phyloP scores from a whole-genome alignment of 1,140 invertebrate genomes.

The Cydia pomonella region DNA sequence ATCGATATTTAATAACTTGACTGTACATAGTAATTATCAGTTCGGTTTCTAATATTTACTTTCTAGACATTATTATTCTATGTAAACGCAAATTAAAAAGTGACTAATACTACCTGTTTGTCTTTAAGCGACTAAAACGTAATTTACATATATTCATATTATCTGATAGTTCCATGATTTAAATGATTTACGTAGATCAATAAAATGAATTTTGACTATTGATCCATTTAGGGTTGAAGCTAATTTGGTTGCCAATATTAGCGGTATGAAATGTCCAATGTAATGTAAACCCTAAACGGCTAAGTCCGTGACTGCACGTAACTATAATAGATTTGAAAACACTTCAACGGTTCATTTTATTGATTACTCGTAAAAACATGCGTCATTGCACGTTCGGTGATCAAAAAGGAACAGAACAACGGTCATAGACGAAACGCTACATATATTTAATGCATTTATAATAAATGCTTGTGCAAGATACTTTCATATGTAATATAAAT shows the following conservation, averaged over 20 bases:
- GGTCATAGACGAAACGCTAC: conserved; percentile 24
- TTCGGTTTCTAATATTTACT: no score
- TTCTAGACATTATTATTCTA: conserved; percentile 6
- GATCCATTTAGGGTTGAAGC: no score
- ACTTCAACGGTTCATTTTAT: not conserved
- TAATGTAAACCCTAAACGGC: no score
- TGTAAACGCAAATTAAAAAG: not conserved
- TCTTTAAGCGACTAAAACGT: conserved; percentile 7
- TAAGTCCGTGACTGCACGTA: not conserved
- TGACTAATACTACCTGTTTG: conserved; percentile 7
- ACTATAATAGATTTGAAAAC: not conserved
- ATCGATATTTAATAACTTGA: no score
- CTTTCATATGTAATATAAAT: conserved; percentile 13
- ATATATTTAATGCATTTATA: conserved; percentile 19
- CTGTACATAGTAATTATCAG: no score
- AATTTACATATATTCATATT: conserved; percentile 12
- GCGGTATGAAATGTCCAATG: no score
- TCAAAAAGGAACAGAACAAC: not conserved
- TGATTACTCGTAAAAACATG: not conserved
- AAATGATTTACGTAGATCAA: not conserved
- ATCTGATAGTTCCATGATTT: not conserved
- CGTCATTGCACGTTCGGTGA: not conserved
- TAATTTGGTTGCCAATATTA: no score
- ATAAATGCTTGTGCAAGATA: conserved; percentile 46
- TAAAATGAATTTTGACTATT: not conserved